Evolutionary conservation across 2,888 invertebrate species (phyloP), one percentile per base, ranked within the genome.

Genomic region (Limnephilus rhombicus): DNA sequence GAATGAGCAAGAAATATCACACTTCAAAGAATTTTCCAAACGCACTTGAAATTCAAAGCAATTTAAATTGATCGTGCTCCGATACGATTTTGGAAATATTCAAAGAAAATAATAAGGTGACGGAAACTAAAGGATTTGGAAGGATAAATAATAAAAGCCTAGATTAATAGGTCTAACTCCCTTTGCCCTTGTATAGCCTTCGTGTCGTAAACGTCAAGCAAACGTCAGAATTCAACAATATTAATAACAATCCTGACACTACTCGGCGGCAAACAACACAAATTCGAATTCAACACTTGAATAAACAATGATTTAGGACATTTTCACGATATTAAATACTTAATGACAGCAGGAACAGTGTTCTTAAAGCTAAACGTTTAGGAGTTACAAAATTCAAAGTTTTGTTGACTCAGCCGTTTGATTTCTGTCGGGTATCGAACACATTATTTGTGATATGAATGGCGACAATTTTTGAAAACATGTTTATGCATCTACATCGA

Each of bases 1-100:
- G 88, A 89, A 89, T 37, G 80, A 80, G 88, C 80, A 41, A 80
- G 34, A 87, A 37, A 89, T 89, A 80, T 89, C 41, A 89, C 88
- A 80, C 88, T 80, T 89, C 88, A 89, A 89, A 89, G 88, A 80
- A 18, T 11, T 89, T 89, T 89, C 24, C 80, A 89, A 80, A 89
- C 34, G 88, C 37, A 15, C 88, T 31, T 24, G 37, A 89, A 89
- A 89, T 89, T 89, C 88, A 37, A 80, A 37, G 88, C 88, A 88
- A 88, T 80, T 88, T 89, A 89, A 89, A 80, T 89, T 89, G 80
- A 89, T 89, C 88, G 88, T 80, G 88, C 88, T 89, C 18, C 88
- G 80, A 89, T 80, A 24, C 37, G 37, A 88, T 37, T 88, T 45
- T 34, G 49, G 29, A 80, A 80, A 87, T 34, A 41, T 37, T 89